A percentile compares a stretch with the other conserved stretches of the same genome.
Conservation (phyloP, 2,888 invertebrate species). For the Acholoe squamosa region DNA sequence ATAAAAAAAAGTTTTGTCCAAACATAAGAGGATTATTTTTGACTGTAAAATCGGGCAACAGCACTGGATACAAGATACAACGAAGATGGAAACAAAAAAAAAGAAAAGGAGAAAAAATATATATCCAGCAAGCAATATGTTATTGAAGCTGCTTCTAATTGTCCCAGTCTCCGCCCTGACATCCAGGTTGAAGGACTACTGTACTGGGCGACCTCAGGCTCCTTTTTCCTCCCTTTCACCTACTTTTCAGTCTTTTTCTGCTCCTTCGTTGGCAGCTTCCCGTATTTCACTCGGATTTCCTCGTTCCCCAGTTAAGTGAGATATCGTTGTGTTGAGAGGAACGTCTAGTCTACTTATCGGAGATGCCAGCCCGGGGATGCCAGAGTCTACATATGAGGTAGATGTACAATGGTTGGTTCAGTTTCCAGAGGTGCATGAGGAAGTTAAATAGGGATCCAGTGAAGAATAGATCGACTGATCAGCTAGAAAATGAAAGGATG, state of each 20-base stretch:
- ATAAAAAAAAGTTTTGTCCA: background rate
- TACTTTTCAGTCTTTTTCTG: background rate
- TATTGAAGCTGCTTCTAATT: background rate
- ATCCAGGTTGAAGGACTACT: conserved; percentile 12
- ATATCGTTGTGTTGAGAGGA: background rate
- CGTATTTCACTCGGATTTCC: conserved; percentile 8
- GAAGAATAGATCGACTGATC: too few relatives aligned
- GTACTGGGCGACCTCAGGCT: background rate
- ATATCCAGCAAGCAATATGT: background rate
- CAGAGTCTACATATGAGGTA: too few relatives aligned
- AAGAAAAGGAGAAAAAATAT: background rate
- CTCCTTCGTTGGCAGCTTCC: background rate
- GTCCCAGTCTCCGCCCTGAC: background rate
- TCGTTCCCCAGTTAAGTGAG: background rate
- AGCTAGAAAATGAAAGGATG: too few relatives aligned
- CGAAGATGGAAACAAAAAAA: too few relatives aligned
- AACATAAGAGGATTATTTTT: too few relatives aligned
- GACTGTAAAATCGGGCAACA: too few relatives aligned
- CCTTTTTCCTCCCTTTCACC: background rate
- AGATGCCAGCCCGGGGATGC: too few relatives aligned
- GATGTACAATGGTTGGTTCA: too few relatives aligned
- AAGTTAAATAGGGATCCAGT: too few relatives aligned
- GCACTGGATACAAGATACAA: too few relatives aligned
- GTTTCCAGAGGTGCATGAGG: too few relatives aligned
- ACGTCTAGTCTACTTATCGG: too few relatives aligned